Conservation (phyloP, 2,888 invertebrate species). For the Drosophila dives region DNA sequence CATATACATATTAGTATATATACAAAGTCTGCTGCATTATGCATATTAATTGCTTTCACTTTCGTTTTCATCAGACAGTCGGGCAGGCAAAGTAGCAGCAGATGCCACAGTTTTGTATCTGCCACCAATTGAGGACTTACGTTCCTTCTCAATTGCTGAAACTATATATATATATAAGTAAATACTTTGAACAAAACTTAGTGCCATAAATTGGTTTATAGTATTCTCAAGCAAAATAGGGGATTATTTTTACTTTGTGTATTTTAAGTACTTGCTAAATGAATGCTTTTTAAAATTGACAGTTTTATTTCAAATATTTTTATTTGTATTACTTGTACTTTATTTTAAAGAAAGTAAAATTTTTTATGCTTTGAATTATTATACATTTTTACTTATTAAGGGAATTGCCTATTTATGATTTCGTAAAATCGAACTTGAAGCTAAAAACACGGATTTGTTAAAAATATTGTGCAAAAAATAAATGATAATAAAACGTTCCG, state of each 20-base stretch:
- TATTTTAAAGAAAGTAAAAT: background rate
- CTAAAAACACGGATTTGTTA: background rate
- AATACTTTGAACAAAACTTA: background rate
- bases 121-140: conserved; percentile 20
- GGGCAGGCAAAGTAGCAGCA: conserved; percentile 12
- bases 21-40: conserved; percentile 60
- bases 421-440: background rate
- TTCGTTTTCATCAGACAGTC: conserved; percentile 49
- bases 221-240: background rate
- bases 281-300: background rate
- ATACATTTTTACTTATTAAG: background rate
- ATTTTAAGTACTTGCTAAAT: background rate
- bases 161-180: conserved; percentile 2
- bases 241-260: background rate
- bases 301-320: background rate
- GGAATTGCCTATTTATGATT: background rate
- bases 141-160: conserved; percentile 6
- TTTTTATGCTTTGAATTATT: background rate
- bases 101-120: conserved; percentile 18
- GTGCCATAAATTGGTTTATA: background rate
- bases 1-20: background rate
- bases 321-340: background rate
- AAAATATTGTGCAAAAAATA: background rate
- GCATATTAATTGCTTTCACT: conserved; percentile 82
- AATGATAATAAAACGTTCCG: background rate